phyloP scores from a whole-genome alignment of 2,797 vertebrate species.

The Gymnoscopelus microlampas region DNA sequence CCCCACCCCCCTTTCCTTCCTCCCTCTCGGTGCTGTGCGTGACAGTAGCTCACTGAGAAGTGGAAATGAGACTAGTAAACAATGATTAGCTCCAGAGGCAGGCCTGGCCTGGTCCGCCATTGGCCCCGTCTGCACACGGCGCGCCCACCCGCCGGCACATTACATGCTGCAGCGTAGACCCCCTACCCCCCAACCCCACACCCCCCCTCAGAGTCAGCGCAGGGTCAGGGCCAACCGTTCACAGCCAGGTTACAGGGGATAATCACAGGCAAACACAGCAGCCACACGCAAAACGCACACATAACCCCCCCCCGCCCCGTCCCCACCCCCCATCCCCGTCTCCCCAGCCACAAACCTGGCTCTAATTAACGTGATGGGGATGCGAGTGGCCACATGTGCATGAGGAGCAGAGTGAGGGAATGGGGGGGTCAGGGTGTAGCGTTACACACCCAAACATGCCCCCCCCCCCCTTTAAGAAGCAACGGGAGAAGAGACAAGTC shows the following conservation, averaged over 20 bases:
- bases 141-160: constrained; percentile 66
- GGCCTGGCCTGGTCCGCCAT: constrained; percentile 71
- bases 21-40: constrained; percentile 80
- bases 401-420: constrained; percentile 59
- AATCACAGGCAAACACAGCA: constrained; percentile 85
- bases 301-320: constrained; percentile 37
- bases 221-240: constrained; percentile 83
- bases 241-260: constrained; percentile 83
- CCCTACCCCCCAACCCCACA: constrained; percentile 32
- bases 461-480: constrained; percentile 59
- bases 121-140: constrained; percentile 69
- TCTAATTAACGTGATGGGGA: constrained; percentile 83
- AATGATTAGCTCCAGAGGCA: constrained; percentile 87
- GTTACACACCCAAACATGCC: constrained; percentile 53
- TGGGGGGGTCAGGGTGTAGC: constrained; percentile 34
- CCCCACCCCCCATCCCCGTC: constrained; percentile 15
- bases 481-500: constrained; percentile 61
- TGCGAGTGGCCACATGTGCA: constrained; percentile 77
- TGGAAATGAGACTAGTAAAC: constrained; percentile 89
- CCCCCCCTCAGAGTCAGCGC: constrained; percentile 72
- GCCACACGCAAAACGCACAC: constrained; percentile 81
- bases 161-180: constrained; percentile 63
- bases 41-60: constrained; percentile 88
- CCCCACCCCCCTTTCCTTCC: constrained; percentile 58
- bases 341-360: constrained; percentile 78